These are phyloP conservation scores for Coturnix japonica DNA, from an alignment of 2,113 vertebrate species.

Conservation along the genomic window DNA sequence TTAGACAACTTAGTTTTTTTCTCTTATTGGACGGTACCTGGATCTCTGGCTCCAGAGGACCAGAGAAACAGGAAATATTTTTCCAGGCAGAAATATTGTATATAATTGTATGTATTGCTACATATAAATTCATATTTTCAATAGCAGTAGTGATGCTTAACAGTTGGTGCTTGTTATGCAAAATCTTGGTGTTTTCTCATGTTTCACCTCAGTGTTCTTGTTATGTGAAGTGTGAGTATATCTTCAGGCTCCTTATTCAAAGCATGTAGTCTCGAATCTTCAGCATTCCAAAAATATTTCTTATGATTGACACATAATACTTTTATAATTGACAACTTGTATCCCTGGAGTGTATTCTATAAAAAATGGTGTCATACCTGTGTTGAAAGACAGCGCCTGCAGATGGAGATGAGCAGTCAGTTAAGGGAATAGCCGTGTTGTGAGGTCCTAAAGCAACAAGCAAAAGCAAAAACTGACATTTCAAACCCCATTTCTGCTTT, in stretches of 20 bases:
- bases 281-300: not conserved
- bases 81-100: not conserved
- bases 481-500: not conserved
- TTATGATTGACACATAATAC: not conserved
- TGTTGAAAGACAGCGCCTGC: not conserved
- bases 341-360: not conserved
- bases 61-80: not conserved
- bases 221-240: not conserved
- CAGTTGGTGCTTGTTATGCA: not conserved
- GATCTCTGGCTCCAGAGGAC: not conserved
- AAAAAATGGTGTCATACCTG: not conserved
- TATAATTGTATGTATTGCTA: not conserved
- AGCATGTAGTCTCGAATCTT: not conserved
- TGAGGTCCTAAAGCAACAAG: not conserved
- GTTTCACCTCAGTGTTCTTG: not conserved
- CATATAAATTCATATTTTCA: not conserved
- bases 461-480: not conserved
- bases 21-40: conserved; percentile 26
- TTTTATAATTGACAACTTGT: not conserved
- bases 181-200: not conserved
- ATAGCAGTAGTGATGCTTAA: not conserved
- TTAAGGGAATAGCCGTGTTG: not conserved
- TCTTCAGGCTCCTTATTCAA: not conserved
- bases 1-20: not conserved
- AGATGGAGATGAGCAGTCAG: not conserved